These are phyloP conservation scores for Pseudorasbora parva DNA, from an alignment of 2,113 vertebrate genomes.

Conservation along the genomic window DNA sequence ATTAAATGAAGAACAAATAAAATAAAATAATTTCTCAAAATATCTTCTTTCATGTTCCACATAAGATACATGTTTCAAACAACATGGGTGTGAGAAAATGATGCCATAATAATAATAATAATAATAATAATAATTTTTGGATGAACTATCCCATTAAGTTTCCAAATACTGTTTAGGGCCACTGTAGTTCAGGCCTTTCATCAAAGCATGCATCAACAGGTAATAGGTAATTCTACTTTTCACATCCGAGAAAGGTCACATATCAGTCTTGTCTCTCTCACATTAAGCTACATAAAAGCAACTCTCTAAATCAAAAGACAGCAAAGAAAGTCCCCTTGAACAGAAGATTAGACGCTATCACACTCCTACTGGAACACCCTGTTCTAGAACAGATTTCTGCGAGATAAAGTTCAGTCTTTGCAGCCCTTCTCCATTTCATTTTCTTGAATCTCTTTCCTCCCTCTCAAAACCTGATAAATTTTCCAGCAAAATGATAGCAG, in stretches of 20 bases:
- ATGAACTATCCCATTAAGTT: not conserved
- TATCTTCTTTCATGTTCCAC: not conserved
- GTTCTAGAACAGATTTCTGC: conserved; percentile 7
- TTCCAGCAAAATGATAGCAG: not conserved
- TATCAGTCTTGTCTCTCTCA: not conserved
- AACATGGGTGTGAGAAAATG: not conserved
- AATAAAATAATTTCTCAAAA: not conserved
- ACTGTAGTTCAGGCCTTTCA: not conserved
- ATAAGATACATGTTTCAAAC: not conserved
- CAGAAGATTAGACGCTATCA: not conserved
- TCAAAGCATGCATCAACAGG: not conserved
- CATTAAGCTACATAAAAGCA: not conserved
- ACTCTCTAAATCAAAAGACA: not conserved
- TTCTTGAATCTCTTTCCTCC: not conserved
- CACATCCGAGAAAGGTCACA: not conserved
- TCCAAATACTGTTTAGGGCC: not conserved
- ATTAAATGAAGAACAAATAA: not conserved
- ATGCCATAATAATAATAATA: too few relatives aligned
- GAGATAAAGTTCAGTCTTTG: not conserved
- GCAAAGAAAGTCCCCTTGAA: not conserved
- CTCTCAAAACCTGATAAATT: conserved; percentile 3
- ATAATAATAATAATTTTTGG: not conserved
- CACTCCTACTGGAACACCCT: conserved; percentile 10
- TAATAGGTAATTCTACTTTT: conserved; percentile 9
- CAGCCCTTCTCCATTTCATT: conserved; percentile 10